Evolutionary conservation across 2,888 invertebrate genomes (phyloP), one percentile per base, ranked within the genome.

Genomic region (Melieria crassipennis): DNA sequence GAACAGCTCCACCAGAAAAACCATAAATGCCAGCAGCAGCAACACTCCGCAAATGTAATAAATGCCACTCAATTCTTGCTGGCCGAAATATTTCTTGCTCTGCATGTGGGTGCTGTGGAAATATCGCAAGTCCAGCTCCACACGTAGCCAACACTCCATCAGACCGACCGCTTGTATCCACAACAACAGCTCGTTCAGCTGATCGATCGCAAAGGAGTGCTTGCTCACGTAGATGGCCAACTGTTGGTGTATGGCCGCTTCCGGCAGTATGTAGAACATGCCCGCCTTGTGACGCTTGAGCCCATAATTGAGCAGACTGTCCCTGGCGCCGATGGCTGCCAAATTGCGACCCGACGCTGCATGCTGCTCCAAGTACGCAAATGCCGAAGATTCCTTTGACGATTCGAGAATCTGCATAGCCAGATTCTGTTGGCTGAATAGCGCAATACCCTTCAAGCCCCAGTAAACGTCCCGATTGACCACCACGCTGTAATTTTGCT

Each of bases 111-210:
- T 56, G 3, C 55, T 68, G 0, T 57, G 50, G 5, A 66, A 9
- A 5, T 70, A 71, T 7, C 5, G 69, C 4, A 70, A 69, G 13
- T 76, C 65, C 7, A 78, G 52, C 55, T 79, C 80, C 75, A 73
- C 75, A 10, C 72, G 62, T 1, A 71, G 47, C 82, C 81, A 83
- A 9, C 71, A 69, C 2, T 76, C 56, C 43, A 81, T 30, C 3
- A 83, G 69, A 0, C 83, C 83, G 3, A 74, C 79, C 5, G 79
- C 76, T 0, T 45, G 61, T 43, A 61, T 61, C 61, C 61, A 61
- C 9, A 46, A 43, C 42, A 61, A 45, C 13, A 45, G 4, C 9
- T 61, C 61, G 9, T 43, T 9, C 11, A 61, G 45, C 9, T 43
- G 45, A 52, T 52, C 42, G 1, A 73, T 68, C 16, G 78, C 58